A percentile compares a stretch with the other conserved stretches of the same genome.
Conservation (phyloP, 2,888 invertebrate genomes). For the Caenorhabditis plicata region DNA sequence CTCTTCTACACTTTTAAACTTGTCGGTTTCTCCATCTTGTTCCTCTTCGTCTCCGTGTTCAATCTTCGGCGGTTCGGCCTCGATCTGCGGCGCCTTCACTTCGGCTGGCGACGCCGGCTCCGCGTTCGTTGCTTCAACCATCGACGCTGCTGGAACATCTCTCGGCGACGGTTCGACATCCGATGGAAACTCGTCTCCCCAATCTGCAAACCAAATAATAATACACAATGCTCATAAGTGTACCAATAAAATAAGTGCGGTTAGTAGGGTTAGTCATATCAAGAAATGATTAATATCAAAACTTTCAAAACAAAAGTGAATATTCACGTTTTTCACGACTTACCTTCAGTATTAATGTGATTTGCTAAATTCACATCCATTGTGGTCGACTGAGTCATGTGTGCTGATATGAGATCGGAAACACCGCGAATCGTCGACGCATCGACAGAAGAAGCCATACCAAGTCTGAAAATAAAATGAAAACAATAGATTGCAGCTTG, state of each 20-base stretch:
- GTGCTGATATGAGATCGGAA: constrained; percentile 63
- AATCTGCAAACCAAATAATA: constrained; percentile 47
- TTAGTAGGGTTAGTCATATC: too few species aligned
- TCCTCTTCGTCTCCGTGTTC: constrained; percentile 19
- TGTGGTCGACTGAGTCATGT: constrained; percentile 64
- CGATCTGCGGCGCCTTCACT: constrained; percentile 9
- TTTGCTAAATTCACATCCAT: constrained; percentile 64
- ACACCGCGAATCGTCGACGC: constrained; percentile 62
- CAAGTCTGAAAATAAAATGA: constrained; percentile 25
- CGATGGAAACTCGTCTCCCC: constrained; percentile 64
- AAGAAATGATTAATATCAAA: not conserved
- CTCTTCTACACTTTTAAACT: too few species aligned
- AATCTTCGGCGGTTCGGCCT: constrained; percentile 7
- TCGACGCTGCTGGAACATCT: constrained; percentile 22
- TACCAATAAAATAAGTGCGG: too few species aligned
- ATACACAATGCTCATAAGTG: not conserved
- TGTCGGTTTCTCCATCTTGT: not conserved
- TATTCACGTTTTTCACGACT: not conserved
- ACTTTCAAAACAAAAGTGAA: not conserved
- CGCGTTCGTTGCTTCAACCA: constrained; percentile 3
- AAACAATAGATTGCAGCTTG: too few species aligned
- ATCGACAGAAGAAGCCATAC: constrained; percentile 63
- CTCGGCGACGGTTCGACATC: constrained; percentile 50
- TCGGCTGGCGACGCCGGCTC: constrained; percentile 7
- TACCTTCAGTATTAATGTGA: constrained; percentile 63